phyloP scores from a whole-genome alignment of 2,113 vertebrate genomes.

The Sterrhoptilus dennistouni region DNA sequence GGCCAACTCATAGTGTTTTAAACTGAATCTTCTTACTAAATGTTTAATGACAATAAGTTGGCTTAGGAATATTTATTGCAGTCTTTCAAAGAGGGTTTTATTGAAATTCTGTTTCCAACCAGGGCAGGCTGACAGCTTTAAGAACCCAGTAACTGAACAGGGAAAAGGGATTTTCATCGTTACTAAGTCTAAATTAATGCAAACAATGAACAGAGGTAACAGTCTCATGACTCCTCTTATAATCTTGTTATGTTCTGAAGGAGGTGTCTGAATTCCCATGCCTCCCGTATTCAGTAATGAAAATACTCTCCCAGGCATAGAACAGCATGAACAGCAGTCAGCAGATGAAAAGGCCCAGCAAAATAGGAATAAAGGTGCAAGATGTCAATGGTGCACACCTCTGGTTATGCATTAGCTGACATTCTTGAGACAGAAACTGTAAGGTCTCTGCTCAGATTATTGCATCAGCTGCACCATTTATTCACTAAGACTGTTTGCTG shows the following conservation, averaged over 20 bases:
- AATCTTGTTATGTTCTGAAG: constrained; percentile 30
- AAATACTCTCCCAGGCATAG: neutral
- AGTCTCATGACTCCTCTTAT: constrained; percentile 19
- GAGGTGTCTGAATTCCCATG: neutral
- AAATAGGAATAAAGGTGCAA: neutral
- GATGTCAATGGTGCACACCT: neutral
- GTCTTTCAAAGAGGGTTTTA: constrained; percentile 31
- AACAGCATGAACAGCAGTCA: neutral
- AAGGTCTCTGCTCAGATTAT: neutral
- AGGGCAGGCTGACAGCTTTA: constrained; percentile 26
- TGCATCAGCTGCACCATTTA: neutral
- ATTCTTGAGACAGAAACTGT: neutral
- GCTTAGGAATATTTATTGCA: constrained; percentile 22
- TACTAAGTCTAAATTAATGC: constrained; percentile 47
- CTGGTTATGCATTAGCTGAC: neutral
- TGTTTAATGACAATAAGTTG: constrained; percentile 60
- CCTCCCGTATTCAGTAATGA: neutral
- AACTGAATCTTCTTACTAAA: constrained; percentile 29
- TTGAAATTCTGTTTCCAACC: constrained; percentile 29
- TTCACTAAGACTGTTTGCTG: neutral
- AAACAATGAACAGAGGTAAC: constrained; percentile 43
- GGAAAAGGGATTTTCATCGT: constrained; percentile 20
- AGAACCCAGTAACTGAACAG: constrained; percentile 15
- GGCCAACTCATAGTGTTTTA: constrained; percentile 20
- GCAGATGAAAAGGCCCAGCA: neutral